Base-by-base conservation (phyloP, 2,888 invertebrate genomes). In the Brenthis hecate region DNA sequence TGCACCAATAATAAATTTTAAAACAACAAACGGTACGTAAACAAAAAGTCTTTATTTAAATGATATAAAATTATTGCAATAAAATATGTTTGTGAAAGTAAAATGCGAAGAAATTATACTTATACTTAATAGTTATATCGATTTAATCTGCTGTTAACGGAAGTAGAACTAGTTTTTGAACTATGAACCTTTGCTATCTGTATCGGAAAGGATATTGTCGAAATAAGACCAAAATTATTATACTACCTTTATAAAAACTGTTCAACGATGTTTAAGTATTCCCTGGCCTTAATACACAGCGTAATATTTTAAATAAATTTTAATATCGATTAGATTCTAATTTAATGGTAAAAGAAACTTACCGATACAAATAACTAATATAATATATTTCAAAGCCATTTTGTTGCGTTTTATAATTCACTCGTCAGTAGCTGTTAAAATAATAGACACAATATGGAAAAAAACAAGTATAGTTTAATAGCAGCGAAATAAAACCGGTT, bases 311-410 rank as follows among this genome's bases (percentile, higher is more conserved):
- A 28, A 47, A 48, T 14, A 14, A 6, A 28, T 48, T 60, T 13
- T 60, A 60, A n/a, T 48, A 36, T 58, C 48, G 23, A 58, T 23
- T 58, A 50, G 2, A 50, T 60, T 60, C 28, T 50, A 48, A 60
- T 50, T 60, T 50, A 1, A 19, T 14, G 11, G 23, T 43, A 57
- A 61, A 47, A 55, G 11, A 61, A 66, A 72, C 80, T 80, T 75
- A 81, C 81, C 80, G 54, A 80, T 68, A 54, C 73, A 72, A 60
- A 77, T 56, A 19, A 70, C 66, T n/a, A 79, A 72, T 28, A 77
- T 65, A 63, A 78, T 63, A 66, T 71, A 75, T 64, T 73, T 78
- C 36, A 74, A 73, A 71, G 70, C 65, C 80, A 80, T 79, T 73
- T 68, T 76, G 16, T 50, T 16, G 28, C 16, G 53, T 32, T 3